A percentile compares a stretch with the other conserved stretches of the same genome.
phyloP scores from a whole-genome alignment of 2,113 vertebrate species.

The Herpailurus yagouaroundi region DNA sequence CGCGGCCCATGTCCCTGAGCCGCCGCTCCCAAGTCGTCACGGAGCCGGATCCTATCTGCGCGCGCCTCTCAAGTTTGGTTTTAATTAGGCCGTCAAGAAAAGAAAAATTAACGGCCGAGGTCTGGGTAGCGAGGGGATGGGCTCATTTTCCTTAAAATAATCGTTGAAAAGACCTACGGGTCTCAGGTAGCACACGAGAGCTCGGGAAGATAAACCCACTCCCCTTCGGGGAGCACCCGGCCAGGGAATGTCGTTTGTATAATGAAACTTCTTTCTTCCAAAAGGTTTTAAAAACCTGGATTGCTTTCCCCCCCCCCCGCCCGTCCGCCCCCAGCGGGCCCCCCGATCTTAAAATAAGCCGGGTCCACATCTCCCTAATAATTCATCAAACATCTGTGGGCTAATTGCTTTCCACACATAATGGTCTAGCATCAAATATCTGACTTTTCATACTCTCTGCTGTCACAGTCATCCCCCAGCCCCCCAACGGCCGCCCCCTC shows the following conservation, averaged over 20 bases:
- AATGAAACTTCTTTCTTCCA: constrained; percentile 52
- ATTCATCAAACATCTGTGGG: constrained; percentile 73
- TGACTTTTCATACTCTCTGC: constrained; percentile 79
- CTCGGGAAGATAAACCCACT: background rate
- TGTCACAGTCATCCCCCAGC: constrained; percentile 59
- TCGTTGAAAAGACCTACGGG: background rate
- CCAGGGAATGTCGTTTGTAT: background rate
- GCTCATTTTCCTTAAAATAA: constrained; percentile 49
- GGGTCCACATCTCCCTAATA: constrained; percentile 76
- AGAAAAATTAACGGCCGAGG: constrained; percentile 37
- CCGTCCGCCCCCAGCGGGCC: background rate
- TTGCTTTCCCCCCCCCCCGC: background rate
- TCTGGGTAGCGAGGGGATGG: background rate
- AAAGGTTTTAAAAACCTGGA: background rate
- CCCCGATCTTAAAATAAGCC: constrained; percentile 51
- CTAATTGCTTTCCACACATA: constrained; percentile 81
- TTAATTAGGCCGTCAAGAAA: constrained; percentile 40
- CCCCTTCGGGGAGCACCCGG: rapidly evolving
- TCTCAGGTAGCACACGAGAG: background rate
- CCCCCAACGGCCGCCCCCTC: constrained; percentile 65
- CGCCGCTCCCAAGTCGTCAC: background rate
- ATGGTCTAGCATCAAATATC: constrained; percentile 82
- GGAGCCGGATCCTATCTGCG: background rate
- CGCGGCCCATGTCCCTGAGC: background rate
- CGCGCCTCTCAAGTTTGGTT: background rate